These are phyloP conservation scores for Pasiphila rectangulata DNA, from an alignment of 2,888 invertebrate genomes.

Conservation along the genomic window DNA sequence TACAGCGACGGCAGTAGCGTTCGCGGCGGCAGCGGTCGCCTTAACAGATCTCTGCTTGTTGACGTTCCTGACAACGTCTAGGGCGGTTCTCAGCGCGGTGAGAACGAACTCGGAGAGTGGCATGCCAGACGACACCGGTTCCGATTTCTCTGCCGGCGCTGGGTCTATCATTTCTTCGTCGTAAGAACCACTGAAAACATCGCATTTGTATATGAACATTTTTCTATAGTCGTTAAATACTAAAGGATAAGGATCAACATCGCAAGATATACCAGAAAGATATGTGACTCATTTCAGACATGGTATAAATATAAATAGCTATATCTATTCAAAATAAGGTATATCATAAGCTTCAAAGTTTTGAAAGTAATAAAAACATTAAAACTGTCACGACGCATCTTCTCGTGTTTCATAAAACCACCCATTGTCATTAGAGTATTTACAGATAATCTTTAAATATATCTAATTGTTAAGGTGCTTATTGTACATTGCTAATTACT, in stretches of 20 bases:
- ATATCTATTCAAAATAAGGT: no score
- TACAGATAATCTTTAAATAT: no score
- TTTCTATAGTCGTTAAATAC: no score
- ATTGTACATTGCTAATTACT: no score
- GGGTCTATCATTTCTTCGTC: conserved; percentile 44
- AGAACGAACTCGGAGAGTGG: conserved; percentile 67
- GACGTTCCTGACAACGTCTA: conserved; percentile 69
- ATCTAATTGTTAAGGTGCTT: no score
- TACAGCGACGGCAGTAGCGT: conserved; percentile 50
- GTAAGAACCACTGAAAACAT: conserved; percentile 37
- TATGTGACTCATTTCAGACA: no score
- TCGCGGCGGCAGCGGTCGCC: conserved; percentile 17
- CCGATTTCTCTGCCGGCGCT: conserved; percentile 33
- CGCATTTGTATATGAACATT: neutral
- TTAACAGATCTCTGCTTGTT: conserved; percentile 57
- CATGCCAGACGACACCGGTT: conserved; percentile 42
- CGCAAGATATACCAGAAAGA: no score
- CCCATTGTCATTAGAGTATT: no score
- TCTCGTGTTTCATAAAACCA: no score
- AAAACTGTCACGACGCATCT: no score
- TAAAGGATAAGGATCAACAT: no score
- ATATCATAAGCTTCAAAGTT: neutral
- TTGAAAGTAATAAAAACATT: neutral
- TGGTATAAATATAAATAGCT: no score
- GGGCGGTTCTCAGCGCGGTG: conserved; percentile 65